Percentiles rank a stretch among this genome's conserved stretches.
Conservation (phyloP, 1,140 invertebrate species). For the Matsumurasca onukii region DNA sequence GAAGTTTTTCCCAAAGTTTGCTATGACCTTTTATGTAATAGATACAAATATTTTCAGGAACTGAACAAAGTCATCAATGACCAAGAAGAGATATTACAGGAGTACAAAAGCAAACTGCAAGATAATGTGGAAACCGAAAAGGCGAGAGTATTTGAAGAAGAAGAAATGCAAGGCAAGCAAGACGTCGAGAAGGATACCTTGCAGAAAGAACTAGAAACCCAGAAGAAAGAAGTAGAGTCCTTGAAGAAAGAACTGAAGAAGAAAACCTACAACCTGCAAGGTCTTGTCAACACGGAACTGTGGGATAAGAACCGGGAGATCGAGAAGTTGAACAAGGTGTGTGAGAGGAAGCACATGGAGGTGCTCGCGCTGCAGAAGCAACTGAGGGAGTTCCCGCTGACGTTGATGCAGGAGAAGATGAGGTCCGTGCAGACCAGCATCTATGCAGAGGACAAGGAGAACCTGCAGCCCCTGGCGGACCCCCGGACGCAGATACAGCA, state of each 20-base stretch:
- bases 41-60: neutral
- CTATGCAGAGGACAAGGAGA: constrained; percentile 17
- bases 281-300: constrained; percentile 65
- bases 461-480: neutral
- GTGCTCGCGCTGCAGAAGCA: constrained; percentile 44
- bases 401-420: constrained; percentile 44
- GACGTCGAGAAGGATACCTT: constrained; percentile 38
- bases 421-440: neutral
- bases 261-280: constrained; percentile 59
- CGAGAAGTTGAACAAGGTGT: constrained; percentile 55
- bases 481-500: neutral
- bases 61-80: neutral
- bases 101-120: neutral
- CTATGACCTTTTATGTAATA: too few species aligned
- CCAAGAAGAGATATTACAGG: neutral
- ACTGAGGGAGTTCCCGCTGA: constrained; percentile 47
- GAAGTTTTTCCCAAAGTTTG: too few species aligned
- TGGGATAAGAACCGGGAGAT: constrained; percentile 72
- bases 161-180: constrained; percentile 20
- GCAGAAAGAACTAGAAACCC: constrained; percentile 49
- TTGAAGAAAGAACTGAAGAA: constrained; percentile 59
- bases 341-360: constrained; percentile 45
- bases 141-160: constrained; percentile 23
- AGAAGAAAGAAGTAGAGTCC: constrained; percentile 54
- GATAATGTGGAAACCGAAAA: constrained; percentile 13